Base-by-base conservation (phyloP, 2,888 invertebrate species). In the Dicycla oo region DNA sequence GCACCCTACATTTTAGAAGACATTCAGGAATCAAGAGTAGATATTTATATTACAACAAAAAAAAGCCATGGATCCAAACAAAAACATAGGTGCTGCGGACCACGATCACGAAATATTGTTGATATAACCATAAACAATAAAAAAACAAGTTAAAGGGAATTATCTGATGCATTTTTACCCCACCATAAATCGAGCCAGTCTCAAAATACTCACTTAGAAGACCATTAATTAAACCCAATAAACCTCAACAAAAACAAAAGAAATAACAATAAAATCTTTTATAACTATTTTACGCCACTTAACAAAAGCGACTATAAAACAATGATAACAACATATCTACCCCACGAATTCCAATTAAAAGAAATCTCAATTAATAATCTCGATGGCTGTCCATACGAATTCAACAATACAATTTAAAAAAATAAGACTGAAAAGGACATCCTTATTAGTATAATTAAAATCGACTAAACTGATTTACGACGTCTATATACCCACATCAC, bases 371-470 rank as follows among this genome's bases (percentile, higher is more conserved):
- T 83, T 83, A 77, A 78, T 83, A 80, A 80, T 83, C 79, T 82
- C 76, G 78, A 82, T 86, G 72, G 83, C 82, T 61, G 80, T 54
- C 73, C 66, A 63, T 67, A 73, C 63, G 64, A 78, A 75, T 80
- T 84, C 73, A 86, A 91, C 87, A 91, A 91, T 87, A 86, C 87
- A 85, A 88, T 85, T 71, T 7, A 86, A 87, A 88, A 89, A 72
- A 64, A 66, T 20, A 66, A 82, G 73, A 80, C 83, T 88, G 88
- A 89, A 90, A 89, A 88, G 91, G 89, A 92, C 92, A 91, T 92
- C 92, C 92, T 91, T 88, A 92, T 92, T 91, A 91, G 87, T 86
- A 92, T 92, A 92, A 92, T 92, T 92, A 92, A 92, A 91, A 87
- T 86, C 90, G 88, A 90, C 90, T 91, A 91, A 91, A 91, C 89